Evolutionary conservation across 1,140 invertebrate genomes (phyloP), one percentile per base, ranked within the genome.

Genomic region (Vanessa tameamea): DNA sequence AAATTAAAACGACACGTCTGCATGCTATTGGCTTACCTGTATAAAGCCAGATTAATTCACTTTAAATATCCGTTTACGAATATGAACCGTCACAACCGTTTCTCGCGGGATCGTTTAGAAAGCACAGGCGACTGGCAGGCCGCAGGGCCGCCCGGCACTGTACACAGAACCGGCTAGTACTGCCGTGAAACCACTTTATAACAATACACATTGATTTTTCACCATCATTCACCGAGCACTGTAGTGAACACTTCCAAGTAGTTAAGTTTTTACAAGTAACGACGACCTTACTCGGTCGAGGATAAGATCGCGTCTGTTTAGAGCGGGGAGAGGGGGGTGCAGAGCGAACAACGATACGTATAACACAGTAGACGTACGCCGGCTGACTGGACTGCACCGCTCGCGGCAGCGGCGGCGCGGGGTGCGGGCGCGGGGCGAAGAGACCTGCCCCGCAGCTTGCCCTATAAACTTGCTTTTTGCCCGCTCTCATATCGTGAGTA

Each of bases 391-490:
- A 78, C 76, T 76, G 79, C 69, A 76, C 69, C 72, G 75, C 65
- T 64, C 64, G 72, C 59, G 72, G 61, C 37, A 69, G 75, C 64
- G 53, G 75, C 61, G 74, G 72, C 53, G 79, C 67, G 78, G 72
- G 66, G 43, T 37, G 59, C n/a, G 76, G 48, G 71, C 63, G 71
- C 64, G 65, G 43, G 57, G 70, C 37, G 78, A 61, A 73, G 72
- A 20, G 51, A 63, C 70, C 55, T 72, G 74, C 75, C 78, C 83
- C 83, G 81, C 82, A 80, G 80, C 84, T 81, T 83, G 84, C 83
- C 87, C 87, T 87, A 87, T 82, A 86, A 85, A 85, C 86, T 87
- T 82, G 85, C 80, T 83, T 84, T 78, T 83, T 83, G 78, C 75
- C 77, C 73, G 84, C 82, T 85, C 83, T 82, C 81, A 81, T 83